Base-by-base conservation (phyloP, 2,888 invertebrate genomes). In the Caenorhabditis sp. region DNA sequence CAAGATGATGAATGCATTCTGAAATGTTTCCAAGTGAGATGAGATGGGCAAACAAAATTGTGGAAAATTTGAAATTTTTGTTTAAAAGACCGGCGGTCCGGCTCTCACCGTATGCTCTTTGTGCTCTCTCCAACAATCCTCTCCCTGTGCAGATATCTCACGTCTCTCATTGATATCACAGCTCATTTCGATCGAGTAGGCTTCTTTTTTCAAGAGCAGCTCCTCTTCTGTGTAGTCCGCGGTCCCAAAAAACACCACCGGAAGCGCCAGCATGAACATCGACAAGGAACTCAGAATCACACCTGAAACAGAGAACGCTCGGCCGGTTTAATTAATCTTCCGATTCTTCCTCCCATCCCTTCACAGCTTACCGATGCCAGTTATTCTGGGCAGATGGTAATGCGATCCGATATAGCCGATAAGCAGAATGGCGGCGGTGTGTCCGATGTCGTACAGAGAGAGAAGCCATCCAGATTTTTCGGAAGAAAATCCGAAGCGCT, bases 401-500 rank as follows among this genome's bases (percentile, higher is more conserved):
- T 78, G 70, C 41, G 83, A 80, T 46, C 83, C 84, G 52, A 84
- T 84, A 62, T 86, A 83, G n/a, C 85, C 85, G 24, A 85, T 80
- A 20, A 84, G 73, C 0, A 86, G 65, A 22, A 86, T 83, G 26
- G 85, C 80, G 9, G 81, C 56, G 2, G 85, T 86, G 59, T 86
- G 85, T 20, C 85, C 85, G 15, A 85, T 79, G 56, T 85, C 85
- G 62, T 85, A 85, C 65, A 83, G 48, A 15, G 85, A 81, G 27
- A 86, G 74, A 6, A 86, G 62, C 43, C 82, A 58, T 11, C 85
- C 85, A 0, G 82, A 79, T 46, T 83, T 75, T 43, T 80, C 82
- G 2, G 77, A 77, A 2, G 78, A 72, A 20, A 83, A 71, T 13
- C 79, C 83, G 39, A 79, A 83, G 17, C 83, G 55, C 48, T 79